Conservation (phyloP, 2,797 vertebrate genomes). For the Cephalopachus bancanus region DNA sequence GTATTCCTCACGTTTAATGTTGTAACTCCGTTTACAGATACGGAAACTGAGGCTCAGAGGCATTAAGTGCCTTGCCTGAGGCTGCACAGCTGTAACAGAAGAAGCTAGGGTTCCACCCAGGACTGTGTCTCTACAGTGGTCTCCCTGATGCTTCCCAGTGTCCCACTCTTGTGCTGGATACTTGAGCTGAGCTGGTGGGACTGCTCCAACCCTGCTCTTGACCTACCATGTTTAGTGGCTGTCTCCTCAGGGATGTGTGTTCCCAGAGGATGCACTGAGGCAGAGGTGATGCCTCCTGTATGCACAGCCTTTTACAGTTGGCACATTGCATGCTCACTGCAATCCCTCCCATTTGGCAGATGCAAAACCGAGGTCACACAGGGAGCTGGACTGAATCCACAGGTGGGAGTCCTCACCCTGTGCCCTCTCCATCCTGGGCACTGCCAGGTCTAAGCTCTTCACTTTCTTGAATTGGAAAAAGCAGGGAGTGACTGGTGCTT, state of each 20-base stretch:
- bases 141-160: neutral
- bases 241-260: neutral
- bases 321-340: neutral
- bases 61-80: neutral
- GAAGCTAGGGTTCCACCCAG: neutral
- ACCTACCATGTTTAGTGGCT: neutral
- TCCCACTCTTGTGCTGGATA: neutral
- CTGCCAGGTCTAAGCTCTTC: neutral
- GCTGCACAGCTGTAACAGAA: neutral
- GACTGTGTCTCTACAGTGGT: neutral
- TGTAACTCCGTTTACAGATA: neutral
- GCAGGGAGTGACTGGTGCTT: constrained; percentile 38
- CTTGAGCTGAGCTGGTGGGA: neutral
- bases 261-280: neutral
- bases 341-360: neutral
- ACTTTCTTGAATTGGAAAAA: constrained; percentile 63
- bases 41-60: constrained; percentile 2
- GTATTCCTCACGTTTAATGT: neutral
- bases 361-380: neutral
- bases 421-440: neutral
- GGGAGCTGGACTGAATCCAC: neutral
- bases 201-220: neutral
- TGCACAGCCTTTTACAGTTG: neutral
- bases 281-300: neutral
- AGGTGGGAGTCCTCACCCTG: neutral